Evolutionary conservation across 2,113 vertebrate species (phyloP).

Genomic region (Promerops cafer): DNA sequence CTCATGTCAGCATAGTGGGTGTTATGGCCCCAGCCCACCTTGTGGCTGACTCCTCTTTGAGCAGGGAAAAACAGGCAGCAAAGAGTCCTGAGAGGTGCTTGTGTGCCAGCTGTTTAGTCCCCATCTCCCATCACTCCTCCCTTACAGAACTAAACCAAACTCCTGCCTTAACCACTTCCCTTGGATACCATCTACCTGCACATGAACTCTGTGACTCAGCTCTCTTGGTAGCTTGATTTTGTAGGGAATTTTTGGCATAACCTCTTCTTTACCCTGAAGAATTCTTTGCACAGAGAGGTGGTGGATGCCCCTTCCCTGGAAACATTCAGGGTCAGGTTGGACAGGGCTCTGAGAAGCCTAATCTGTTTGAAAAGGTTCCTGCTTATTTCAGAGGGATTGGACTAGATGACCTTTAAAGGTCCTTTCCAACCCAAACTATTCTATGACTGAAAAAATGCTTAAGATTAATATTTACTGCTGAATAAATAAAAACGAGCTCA

Average conservation of each 20-base stretch:
- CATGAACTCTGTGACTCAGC: neutral
- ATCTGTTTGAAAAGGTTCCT: neutral
- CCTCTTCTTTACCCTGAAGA: neutral
- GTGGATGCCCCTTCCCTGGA: neutral
- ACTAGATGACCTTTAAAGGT: neutral
- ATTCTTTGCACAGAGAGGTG: neutral
- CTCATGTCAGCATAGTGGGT: neutral
- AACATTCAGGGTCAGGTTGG: neutral
- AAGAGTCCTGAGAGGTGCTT: neutral
- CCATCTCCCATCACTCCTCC: neutral
- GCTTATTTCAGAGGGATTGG: neutral
- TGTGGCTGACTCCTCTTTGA: neutral
- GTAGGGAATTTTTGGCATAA: neutral
- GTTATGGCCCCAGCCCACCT: neutral
- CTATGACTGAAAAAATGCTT: neutral
- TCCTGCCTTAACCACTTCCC: neutral
- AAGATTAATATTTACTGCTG: conserved; percentile 11
- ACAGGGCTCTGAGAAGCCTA: neutral
- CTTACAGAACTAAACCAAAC: neutral
- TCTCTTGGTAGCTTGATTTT: neutral
- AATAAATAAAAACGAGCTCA: neutral
- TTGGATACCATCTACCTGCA: neutral
- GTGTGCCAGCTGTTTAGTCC: neutral
- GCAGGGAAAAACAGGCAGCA: neutral
- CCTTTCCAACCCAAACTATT: neutral